Conservation (phyloP, 2,113 vertebrate genomes). For the Cyprinodon variegatus region DNA sequence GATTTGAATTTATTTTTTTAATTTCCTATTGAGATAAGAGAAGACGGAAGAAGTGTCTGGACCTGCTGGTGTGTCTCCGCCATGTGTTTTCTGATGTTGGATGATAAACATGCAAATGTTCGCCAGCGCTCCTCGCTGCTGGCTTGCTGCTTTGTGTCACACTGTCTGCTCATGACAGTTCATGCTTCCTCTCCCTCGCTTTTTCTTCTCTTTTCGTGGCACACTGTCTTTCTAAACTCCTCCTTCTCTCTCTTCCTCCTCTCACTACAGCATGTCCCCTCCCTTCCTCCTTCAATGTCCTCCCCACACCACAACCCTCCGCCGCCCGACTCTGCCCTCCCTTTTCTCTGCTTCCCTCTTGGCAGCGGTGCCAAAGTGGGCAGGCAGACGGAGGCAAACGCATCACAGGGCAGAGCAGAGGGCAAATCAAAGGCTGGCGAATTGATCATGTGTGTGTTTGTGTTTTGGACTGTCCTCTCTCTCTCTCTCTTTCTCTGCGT, state of each 20-base stretch:
- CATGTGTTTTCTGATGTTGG: constrained; percentile 34
- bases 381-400: constrained; percentile 72
- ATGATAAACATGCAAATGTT: constrained; percentile 38
- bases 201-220: constrained; percentile 56
- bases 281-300: constrained; percentile 75
- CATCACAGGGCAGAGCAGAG: constrained; percentile 75
- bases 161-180: constrained; percentile 34
- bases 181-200: constrained; percentile 38
- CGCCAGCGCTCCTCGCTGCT: constrained; percentile 25
- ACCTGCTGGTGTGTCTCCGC: constrained; percentile 29
- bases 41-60: constrained; percentile 48
- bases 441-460: constrained; percentile 61
- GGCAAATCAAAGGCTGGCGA: constrained; percentile 72
- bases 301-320: constrained; percentile 18
- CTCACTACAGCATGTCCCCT: constrained; percentile 67
- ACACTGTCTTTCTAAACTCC: constrained; percentile 68
- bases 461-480: constrained; percentile 51
- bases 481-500: not conserved
- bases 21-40: constrained; percentile 25
- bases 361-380: constrained; percentile 78
- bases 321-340: constrained; percentile 36
- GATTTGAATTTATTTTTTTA: constrained; percentile 13
- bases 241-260: constrained; percentile 61
- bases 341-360: constrained; percentile 70
- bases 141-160: constrained; percentile 41